Percentiles rank a stretch among this genome's conserved stretches.
These are phyloP conservation scores for Eublepharis macularius DNA, from an alignment of 2,113 vertebrate genomes.

Conservation along the genomic window DNA sequence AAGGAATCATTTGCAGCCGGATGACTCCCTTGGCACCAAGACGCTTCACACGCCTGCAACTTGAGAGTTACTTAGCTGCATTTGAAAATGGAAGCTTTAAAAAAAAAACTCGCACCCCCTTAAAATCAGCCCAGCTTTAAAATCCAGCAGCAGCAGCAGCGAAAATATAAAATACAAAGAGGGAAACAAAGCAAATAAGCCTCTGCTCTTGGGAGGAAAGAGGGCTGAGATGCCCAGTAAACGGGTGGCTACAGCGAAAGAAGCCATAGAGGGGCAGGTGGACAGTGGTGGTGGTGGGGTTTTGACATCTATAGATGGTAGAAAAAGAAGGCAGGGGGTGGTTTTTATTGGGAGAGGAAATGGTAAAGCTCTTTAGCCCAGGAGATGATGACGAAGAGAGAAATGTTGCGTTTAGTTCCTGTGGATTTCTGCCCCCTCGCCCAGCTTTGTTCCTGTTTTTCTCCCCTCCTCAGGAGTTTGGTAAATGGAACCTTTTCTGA, in stretches of 20 bases:
- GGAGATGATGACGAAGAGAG: neutral
- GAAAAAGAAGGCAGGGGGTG: neutral
- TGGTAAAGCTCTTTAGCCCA: neutral
- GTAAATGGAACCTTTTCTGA: slow-evolving; percentile 95
- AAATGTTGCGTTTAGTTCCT: neutral
- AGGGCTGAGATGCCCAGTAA: neutral
- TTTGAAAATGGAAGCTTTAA: neutral
- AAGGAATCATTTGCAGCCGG: neutral
- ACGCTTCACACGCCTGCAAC: neutral
- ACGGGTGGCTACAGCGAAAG: neutral
- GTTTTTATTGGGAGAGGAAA: neutral
- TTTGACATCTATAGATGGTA: too few species aligned
- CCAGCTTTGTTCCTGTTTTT: neutral
- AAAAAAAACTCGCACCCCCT: neutral
- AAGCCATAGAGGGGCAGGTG: neutral
- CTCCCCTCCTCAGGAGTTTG: slow-evolving; percentile 82
- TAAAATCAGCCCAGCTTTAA: neutral
- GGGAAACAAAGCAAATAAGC: neutral
- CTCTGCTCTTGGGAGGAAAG: neutral
- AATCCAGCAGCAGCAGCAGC: too few species aligned
- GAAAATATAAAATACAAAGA: neutral
- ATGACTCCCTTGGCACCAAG: neutral
- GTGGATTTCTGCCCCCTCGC: too few species aligned
- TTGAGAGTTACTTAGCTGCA: neutral
- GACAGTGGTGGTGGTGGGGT: neutral